Base-by-base conservation (phyloP, 1,140 invertebrate genomes). In the Leucophenga varia region DNA sequence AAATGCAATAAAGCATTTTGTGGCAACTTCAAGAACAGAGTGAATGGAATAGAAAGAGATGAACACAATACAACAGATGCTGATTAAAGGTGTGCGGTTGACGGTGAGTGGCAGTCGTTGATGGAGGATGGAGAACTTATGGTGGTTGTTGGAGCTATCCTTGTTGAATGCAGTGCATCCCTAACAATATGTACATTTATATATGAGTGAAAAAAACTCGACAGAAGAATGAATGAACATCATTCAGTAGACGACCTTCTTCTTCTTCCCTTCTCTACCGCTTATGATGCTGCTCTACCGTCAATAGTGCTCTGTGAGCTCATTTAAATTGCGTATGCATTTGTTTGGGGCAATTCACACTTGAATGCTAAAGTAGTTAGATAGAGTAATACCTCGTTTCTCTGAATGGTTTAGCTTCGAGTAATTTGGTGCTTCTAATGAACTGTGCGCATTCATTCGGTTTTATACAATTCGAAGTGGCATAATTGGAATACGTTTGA, bases 1-100 rank as follows among this genome's bases (percentile, higher is more conserved):
- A 67, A 67, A 68, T 59, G 63, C 63, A 67, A 67, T 67, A 67
- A 67, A 67, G 63, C 63, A 67, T 67, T 67, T 61, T 67, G 63
- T 67, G 63, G 63, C 64, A 67, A 67, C 59, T 68, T 59, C 64
- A 68, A 67, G 63, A n/a, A n/a, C n/a, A n/a, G n/a, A n/a, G n/a
- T n/a, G n/a, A n/a, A n/a, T n/a, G n/a, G n/a, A n/a, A n/a, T n/a
- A n/a, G n/a, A n/a, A n/a, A n/a, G n/a, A 67, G 68, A 64, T 54
- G 63, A 59, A 64, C 22, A 25, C 5, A 25, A 25, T 6, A 25
- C 63, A 67, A 64, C 63, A 67, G 63, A 67, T 67, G 63, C 63
- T 67, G 63, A 67, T 67, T 67, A 67, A 67, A 67, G 63, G 63
- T 67, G 63, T 67, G 63, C 51, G 63, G 59, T 63, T 67, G 55